Base-by-base conservation (phyloP, 1,140 invertebrate genomes). In the Harlomillsia oculata region DNA sequence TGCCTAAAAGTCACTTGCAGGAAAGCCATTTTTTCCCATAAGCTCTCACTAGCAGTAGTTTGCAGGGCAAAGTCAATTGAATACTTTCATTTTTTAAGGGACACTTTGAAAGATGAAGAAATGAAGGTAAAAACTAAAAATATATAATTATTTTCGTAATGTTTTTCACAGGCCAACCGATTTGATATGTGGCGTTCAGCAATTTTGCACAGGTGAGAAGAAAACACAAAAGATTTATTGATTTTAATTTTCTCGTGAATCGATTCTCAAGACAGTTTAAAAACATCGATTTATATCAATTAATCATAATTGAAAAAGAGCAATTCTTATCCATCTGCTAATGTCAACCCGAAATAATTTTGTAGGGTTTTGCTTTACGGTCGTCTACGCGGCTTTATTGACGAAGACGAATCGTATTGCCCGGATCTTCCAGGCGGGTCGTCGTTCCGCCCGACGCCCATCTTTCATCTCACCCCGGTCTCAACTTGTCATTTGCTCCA, bases 321-420 rank as follows among this genome's bases (percentile, higher is more conserved):
- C n/a, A n/a, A n/a, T 51, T 51, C 32, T 25, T 51, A 1, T 86
- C 88, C 5, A 88, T n/a, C n/a, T n/a, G n/a, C n/a, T n/a, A n/a
- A n/a, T n/a, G n/a, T n/a, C n/a, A n/a, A n/a, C n/a, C n/a, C n/a
- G n/a, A n/a, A n/a, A n/a, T n/a, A n/a, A n/a, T n/a, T n/a, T n/a
- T n/a, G n/a, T n/a, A n/a, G n/a, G 89, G 4, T 84, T 94, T 67
- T 89, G 87, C 67, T 95, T 95, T 72, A 87, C 89, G 0, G 83
- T 93, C 1, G 86, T 94, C 11, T 95, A 95, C 71, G 87, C 87
- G 0, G 88, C 91, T 3, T 73, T 96, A 1, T 72, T 95, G 18
- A 93, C 89, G 2, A 93, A 94, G 72, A 94, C 90, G 3, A 93
- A 92, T 74, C 76, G 89, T 28, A 95, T 95, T 59, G 81, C 87